These are phyloP conservation scores for Hepsetus odoe DNA, from an alignment of 2,113 vertebrate genomes.

Conservation along the genomic window DNA sequence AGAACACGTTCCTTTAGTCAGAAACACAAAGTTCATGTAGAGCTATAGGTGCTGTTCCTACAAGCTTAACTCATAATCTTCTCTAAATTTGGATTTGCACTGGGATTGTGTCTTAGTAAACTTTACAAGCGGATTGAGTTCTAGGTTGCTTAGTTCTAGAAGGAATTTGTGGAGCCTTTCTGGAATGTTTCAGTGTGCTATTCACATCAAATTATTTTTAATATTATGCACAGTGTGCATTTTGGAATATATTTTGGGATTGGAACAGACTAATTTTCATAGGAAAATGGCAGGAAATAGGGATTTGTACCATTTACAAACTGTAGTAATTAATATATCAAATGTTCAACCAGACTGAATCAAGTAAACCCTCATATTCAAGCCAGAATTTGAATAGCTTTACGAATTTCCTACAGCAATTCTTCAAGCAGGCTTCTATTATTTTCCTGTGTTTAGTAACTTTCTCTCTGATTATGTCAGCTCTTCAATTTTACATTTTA, in stretches of 20 bases:
- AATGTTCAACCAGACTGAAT: neutral
- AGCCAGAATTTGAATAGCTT: neutral
- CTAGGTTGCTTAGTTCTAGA: neutral
- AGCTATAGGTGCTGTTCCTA: neutral
- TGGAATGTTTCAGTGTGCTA: neutral
- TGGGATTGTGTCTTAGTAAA: neutral
- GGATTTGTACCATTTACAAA: neutral
- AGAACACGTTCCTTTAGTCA: constrained; percentile 6
- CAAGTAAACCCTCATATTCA: neutral
- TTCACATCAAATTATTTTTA: neutral
- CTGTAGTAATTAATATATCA: neutral
- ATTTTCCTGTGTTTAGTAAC: neutral
- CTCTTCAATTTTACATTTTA: neutral
- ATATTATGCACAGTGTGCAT: neutral
- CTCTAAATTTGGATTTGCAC: constrained; percentile 13
- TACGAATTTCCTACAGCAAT: neutral
- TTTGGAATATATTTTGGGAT: neutral
- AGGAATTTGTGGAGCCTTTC: neutral
- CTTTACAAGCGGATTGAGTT: neutral
- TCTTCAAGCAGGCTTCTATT: neutral
- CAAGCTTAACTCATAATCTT: constrained; percentile 33
- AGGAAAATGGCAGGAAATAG: neutral
- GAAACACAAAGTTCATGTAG: constrained; percentile 1
- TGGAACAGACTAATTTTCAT: neutral
- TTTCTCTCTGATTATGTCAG: neutral